phyloP scores from a whole-genome alignment of 2,888 invertebrate species.

The Volucella bombylans region DNA sequence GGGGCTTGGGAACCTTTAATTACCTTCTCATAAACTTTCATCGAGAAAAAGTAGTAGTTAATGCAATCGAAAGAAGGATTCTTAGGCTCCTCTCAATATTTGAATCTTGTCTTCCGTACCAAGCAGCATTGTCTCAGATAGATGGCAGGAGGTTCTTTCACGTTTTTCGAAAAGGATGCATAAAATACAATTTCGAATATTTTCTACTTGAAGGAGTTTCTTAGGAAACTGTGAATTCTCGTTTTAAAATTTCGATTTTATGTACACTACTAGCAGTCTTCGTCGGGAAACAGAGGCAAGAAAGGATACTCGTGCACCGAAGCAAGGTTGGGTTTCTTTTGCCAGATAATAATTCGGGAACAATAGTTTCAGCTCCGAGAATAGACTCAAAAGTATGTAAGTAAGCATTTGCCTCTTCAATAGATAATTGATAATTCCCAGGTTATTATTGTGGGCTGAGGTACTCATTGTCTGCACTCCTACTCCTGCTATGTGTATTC shows the following conservation, averaged over 20 bases:
- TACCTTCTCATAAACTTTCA: conserved; percentile 32
- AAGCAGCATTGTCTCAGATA: conserved; percentile 18
- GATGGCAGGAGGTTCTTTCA: too few species aligned
- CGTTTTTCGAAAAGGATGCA: conserved; percentile 40
- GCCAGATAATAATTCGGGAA: conserved; percentile 3
- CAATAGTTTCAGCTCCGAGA: conserved; percentile 40
- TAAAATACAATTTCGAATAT: conserved; percentile 25
- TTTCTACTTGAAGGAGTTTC: conserved; percentile 19
- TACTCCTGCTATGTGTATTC: neutral
- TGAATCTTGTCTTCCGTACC: conserved; percentile 8
- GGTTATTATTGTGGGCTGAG: conserved; percentile 66
- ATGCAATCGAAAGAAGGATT: conserved; percentile 47
- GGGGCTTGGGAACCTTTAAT: conserved; percentile 28
- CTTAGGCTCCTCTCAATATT: conserved; percentile 8
- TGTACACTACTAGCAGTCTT: too few species aligned
- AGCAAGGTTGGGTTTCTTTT: neutral
- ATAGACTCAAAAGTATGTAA: conserved; percentile 48
- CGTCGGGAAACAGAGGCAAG: conserved; percentile 33
- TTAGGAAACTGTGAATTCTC: conserved; percentile 52
- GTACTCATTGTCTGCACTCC: neutral
- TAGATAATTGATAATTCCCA: conserved; percentile 72
- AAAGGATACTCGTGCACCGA: neutral
- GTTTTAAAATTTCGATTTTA: neutral
- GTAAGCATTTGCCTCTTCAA: conserved; percentile 54
- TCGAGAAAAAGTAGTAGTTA: conserved; percentile 41